These are phyloP conservation scores for Plebejus anna DNA, from an alignment of 2,888 invertebrate species.

Conservation along the genomic window DNA sequence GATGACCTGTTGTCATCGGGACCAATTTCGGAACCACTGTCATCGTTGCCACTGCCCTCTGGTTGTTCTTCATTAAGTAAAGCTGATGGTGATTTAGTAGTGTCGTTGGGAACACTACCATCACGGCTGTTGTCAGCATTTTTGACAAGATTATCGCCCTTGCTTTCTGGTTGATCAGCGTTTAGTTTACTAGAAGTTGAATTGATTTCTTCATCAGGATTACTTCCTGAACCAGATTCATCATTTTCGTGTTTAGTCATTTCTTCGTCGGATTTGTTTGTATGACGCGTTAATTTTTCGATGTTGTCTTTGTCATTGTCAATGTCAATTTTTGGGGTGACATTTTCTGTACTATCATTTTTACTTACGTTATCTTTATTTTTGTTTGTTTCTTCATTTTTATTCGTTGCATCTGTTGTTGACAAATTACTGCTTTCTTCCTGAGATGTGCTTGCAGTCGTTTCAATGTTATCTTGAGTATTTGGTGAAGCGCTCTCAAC, in stretches of 20 bases:
- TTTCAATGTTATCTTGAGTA: neutral
- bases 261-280: neutral
- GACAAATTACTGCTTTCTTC: neutral
- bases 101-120: no score
- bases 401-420: neutral
- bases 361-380: neutral
- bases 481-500: neutral
- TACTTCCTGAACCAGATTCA: neutral
- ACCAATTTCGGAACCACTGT: neutral
- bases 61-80: neutral
- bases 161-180: neutral
- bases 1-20: neutral
- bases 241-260: neutral
- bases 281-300: neutral
- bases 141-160: neutral
- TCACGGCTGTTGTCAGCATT: no score
- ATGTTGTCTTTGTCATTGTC: neutral
- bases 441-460: neutral
- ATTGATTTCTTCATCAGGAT: neutral
- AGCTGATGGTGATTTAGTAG: neutral
- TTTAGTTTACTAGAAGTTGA: neutral
- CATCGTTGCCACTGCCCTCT: neutral
- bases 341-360: neutral
- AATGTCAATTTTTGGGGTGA: neutral
- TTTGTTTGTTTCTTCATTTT: neutral